Evolutionary conservation across 2,888 invertebrate species (phyloP), one percentile per base, ranked within the genome.

Genomic region (Ferdinandea cuprea): DNA sequence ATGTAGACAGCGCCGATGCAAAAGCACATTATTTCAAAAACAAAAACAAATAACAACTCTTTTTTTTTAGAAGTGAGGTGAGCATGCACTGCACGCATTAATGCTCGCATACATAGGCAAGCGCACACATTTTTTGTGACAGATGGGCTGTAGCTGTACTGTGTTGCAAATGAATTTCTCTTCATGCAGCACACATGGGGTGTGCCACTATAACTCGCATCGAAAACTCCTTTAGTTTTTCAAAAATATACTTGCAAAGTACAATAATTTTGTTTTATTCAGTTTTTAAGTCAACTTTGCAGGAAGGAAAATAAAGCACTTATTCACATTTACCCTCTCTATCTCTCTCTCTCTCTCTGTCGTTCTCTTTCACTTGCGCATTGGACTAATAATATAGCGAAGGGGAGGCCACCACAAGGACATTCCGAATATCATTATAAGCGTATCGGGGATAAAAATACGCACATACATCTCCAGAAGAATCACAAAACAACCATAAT

Each of bases 381-480:
- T 52, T 59, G 54, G 37, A 56, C 66, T 59, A 48, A 32, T 30
- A 48, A 17, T 30, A 71, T 52, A 50, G 61, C n/a, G n/a, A 61
- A 71, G 71, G 66, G 66, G 74, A 78, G 83, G 83, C 83, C 83
- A 83, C 83, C 83, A 83, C 78, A 78, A 83, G 83, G 83, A 83
- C 83, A 83, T 83, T 83, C 78, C 78, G 72, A 83, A 72, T 48
- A 58, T 59, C 46, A 71, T 54, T 81, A 65, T 66, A 81, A 71
- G 61, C 59, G 59, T 61, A 61, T 66, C 71, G 73, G 81, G 76
- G 30, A 69, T 74, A 77, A 56, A 81, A 81, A 77, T 77, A 81
- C 30, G 15, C 63, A 8, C 63, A 54, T 32, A 56, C 48, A 65
- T 72, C 66, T 79, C 76, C 66, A 73, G 73, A 81, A 74, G 58